Percentiles rank a stretch among this genome's conserved stretches.
phyloP scores from a whole-genome alignment of 2,113 vertebrate genomes.

The Delphinus delphis region DNA sequence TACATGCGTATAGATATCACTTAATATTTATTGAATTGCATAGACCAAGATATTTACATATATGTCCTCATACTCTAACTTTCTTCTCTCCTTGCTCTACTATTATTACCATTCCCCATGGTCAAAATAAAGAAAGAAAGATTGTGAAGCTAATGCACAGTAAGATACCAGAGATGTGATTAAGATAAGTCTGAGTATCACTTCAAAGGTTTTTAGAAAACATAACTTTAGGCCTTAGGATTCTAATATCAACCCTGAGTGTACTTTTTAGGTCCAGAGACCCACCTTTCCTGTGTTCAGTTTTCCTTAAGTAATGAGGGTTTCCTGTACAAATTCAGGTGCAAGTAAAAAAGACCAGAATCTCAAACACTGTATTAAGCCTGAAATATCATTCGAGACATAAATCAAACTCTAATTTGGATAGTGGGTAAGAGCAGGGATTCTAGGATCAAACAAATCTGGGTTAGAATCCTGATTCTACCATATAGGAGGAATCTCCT shows the following conservation, averaged over 20 bases:
- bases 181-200: not conserved
- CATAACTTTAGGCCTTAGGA: not conserved
- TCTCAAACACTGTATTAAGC: not conserved
- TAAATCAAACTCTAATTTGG: not conserved
- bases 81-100: not conserved
- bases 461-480: not conserved
- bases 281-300: not conserved
- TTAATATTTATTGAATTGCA: not conserved
- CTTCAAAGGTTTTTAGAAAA: not conserved
- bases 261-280: not conserved
- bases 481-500: not conserved
- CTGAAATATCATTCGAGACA: not conserved
- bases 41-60: not conserved
- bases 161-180: not conserved
- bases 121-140: not conserved
- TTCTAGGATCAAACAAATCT: not conserved
- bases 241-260: not conserved
- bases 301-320: slow-evolving; percentile 2
- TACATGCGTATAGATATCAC: not conserved
- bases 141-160: not conserved
- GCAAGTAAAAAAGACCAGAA: not conserved
- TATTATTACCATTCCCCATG: not conserved
- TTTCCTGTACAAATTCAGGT: not conserved
- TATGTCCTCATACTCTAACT: not conserved
- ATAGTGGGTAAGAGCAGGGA: not conserved